Conservation (phyloP, 1,140 invertebrate species). For the Rhagoletis pomonella region DNA sequence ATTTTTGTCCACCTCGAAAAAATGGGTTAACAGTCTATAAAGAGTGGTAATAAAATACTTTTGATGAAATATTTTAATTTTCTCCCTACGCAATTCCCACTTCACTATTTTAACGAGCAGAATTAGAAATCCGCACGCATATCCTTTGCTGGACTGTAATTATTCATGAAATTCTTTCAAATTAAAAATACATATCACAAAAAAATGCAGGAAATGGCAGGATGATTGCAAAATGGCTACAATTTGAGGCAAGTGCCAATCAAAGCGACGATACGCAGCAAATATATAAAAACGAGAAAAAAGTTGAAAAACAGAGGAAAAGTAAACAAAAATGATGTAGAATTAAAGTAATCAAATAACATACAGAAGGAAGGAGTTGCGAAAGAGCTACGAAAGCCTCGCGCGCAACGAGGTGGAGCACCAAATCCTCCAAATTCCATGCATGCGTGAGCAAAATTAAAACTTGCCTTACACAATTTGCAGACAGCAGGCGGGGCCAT, state of each 20-base stretch:
- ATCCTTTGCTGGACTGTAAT: neutral
- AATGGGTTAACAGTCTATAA: too few relatives aligned
- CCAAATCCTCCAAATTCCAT: conserved; percentile 44
- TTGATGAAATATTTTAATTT: neutral
- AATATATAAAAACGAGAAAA: neutral
- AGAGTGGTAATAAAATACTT: too few relatives aligned
- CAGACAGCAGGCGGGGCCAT: neutral
- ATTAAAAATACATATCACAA: neutral
- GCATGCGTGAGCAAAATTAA: conserved; percentile 50
- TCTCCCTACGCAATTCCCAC: neutral
- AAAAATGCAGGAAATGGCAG: conserved; percentile 26
- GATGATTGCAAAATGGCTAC: conserved; percentile 18
- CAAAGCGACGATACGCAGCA: neutral
- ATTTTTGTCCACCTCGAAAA: too few relatives aligned
- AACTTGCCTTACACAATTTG: conserved; percentile 6
- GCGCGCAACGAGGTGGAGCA: neutral
- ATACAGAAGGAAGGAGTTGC: neutral
- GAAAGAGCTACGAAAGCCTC: too few relatives aligned
- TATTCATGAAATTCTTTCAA: conserved; percentile 26
- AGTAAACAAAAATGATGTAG: conserved; percentile 34
- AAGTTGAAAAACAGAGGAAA: neutral
- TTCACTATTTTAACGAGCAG: neutral
- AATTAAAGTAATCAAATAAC: conserved; percentile 38
- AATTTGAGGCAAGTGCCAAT: conserved; percentile 29
- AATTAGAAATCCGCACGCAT: neutral